Conservation (phyloP, 2,797 vertebrate species). For the Gymnopithys bicolor region DNA sequence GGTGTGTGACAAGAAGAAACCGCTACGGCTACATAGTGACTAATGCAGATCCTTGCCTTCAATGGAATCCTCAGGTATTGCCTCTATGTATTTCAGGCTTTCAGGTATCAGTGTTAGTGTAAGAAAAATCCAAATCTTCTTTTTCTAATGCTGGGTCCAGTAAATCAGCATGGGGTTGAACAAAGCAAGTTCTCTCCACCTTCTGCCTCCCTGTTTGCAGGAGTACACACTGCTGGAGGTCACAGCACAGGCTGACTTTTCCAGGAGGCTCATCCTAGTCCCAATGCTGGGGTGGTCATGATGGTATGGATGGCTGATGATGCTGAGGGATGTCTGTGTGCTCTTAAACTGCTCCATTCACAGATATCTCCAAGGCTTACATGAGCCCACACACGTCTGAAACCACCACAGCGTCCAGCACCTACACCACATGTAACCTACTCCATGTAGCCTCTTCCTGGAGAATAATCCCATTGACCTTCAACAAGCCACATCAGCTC, state of each 20-base stretch:
- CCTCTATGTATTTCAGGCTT: background rate
- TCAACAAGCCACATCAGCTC: background rate
- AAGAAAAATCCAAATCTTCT: background rate
- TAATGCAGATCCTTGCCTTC: background rate
- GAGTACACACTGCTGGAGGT: background rate
- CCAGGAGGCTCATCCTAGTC: background rate
- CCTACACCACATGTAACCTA: background rate
- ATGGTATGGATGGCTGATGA: accelerated
- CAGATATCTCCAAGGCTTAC: background rate
- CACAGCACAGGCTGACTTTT: background rate
- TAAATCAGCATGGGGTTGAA: background rate
- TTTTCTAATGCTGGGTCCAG: background rate
- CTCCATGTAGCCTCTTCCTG: accelerated
- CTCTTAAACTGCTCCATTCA: background rate
- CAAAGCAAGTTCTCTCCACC: background rate
- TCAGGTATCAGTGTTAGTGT: background rate
- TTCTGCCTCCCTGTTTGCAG: background rate
- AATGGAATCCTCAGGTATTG: background rate
- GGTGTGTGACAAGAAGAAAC: background rate
- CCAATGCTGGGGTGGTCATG: background rate
- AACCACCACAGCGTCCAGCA: background rate
- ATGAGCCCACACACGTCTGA: background rate
- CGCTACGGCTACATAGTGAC: background rate
- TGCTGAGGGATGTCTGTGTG: background rate
- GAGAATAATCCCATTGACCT: background rate